Base-by-base conservation (phyloP, 35 echinoderm and acorn worm species). In the Apostichopus japonicus region DNA sequence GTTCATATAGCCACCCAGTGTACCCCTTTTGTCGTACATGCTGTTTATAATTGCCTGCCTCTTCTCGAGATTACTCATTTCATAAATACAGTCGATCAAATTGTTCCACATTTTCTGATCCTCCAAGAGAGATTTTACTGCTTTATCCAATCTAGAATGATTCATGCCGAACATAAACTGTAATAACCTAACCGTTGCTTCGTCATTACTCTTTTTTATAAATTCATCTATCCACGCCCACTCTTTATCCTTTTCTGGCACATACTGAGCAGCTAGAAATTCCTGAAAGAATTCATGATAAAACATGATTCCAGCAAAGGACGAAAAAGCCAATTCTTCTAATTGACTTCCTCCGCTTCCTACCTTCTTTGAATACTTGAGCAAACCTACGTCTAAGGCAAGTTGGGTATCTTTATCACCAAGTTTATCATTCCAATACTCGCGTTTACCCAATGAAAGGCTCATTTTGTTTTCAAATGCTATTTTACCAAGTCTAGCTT, bases 101-200 rank as follows among this genome's bases (percentile, higher is more conserved):
- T 87, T 87, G 23, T 71, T 87, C 86, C 86, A 87, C 86, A 82
- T 87, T 53, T 87, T 87, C 56, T 87, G 23, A 5, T 71, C 24
- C 15, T 23, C 22, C 55, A 87, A 0, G 8, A 87, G 21, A 14
- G 57, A 15, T 21, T 87, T 21, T 4, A 62, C 27, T 3, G 57
- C 24, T 24, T 27, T 71, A 57, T 25, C 24, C 4, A 87, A 8
- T 22, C 17, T 16, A 4, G 56, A 1, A 44, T 87, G 55, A 4
- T 61, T 21, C 24, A 58, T 57, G 10, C 86, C 86, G 23, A 58
- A 62, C 86, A 87, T 87, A 53, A 87, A 87, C 58, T 87, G 86
- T 24, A 87, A 51, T 10, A 87, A 15, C 23, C 86, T 87, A 0
- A 87, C 14, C 2, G 86, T 87, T 7, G 53, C 9, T 4, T 87